Base-by-base conservation (phyloP, 2,797 vertebrate species). In the Anguilla marmorata region DNA sequence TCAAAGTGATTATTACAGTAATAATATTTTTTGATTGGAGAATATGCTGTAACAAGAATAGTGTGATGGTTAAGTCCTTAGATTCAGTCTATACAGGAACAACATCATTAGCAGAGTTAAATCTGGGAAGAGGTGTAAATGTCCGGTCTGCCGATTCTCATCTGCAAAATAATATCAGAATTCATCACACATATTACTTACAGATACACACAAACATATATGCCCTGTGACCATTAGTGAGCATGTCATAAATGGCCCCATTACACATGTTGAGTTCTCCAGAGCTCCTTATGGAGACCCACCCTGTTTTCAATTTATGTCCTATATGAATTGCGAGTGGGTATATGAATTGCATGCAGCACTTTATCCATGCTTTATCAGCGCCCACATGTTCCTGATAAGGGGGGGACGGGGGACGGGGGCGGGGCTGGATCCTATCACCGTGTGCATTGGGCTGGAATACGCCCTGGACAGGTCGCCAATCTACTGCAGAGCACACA, bases 71-170 rank as follows among this genome's bases (percentile, higher is more conserved):
- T 12, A 3, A 37, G 72, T 37, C 3, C 27, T 76, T 76, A 76
- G 72, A 76, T 45, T 1, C 19, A 21, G 37, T 1, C 37, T 21
- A 24, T 8, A 1, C 16, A 45, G 37, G 41, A 21, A 45, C 24
- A 45, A 33, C 14, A 74, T 14, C 11, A 74, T 14, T 14, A 30
- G 12, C 69, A 45, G 30, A 45, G 76, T 45, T 87, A 89, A 30
- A 88, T 89, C 2, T 92, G 88, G 88, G 85, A 82, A 80, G 86
- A 89, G 60, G 80, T 85, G 11, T 79, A n/a, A 16, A 87, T 88
- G 58, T 88, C n/a, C 48, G 89, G 86, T 3, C 86, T 84, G 85
- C 30, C 52, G 7, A 54, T 87, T 87, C 37, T 84, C n/a, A 87
- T 37, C 86, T 87, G 41, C 9, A 58, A 80, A 82, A 66, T 82